A percentile compares a stretch with the other conserved stretches of the same genome.
Evolutionary conservation across 2,888 invertebrate genomes (phyloP).

Genomic region (Myathropa florea): DNA sequence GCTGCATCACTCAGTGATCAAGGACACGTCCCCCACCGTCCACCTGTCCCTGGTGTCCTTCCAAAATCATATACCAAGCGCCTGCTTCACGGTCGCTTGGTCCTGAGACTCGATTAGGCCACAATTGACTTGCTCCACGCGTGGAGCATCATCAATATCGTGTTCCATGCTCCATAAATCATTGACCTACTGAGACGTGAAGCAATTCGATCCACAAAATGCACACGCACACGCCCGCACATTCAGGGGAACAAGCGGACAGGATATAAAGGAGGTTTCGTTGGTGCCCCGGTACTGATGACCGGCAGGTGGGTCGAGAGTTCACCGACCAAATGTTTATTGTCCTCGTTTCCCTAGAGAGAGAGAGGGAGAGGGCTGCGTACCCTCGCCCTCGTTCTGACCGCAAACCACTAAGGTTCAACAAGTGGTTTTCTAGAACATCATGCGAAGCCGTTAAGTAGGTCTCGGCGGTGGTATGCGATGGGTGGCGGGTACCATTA

Average conservation of each 20-base stretch:
- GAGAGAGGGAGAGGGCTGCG: neutral
- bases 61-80: neutral
- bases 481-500: neutral
- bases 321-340: slow-evolving; percentile 33
- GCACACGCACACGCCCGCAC: neutral
- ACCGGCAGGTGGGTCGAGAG: slow-evolving; percentile 17
- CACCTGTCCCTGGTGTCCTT: neutral
- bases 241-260: neutral
- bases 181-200: slow-evolving; percentile 18
- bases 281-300: neutral
- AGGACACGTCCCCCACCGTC: neutral
- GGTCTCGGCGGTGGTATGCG: neutral
- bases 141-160: slow-evolving; percentile 4
- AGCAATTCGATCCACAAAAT: neutral
- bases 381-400: neutral
- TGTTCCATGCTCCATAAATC: slow-evolving; percentile 15
- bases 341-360: slow-evolving; percentile 9
- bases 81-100: neutral
- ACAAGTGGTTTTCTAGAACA: slow-evolving; percentile 25
- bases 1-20: neutral
- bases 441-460: slow-evolving; percentile 14
- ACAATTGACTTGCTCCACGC: neutral
- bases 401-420: neutral
- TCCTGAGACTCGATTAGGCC: neutral
- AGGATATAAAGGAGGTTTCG: neutral